Evolutionary conservation across 2,888 invertebrate genomes (phyloP), one percentile per base, ranked within the genome.

Genomic region (Drosophila phalerata): DNA sequence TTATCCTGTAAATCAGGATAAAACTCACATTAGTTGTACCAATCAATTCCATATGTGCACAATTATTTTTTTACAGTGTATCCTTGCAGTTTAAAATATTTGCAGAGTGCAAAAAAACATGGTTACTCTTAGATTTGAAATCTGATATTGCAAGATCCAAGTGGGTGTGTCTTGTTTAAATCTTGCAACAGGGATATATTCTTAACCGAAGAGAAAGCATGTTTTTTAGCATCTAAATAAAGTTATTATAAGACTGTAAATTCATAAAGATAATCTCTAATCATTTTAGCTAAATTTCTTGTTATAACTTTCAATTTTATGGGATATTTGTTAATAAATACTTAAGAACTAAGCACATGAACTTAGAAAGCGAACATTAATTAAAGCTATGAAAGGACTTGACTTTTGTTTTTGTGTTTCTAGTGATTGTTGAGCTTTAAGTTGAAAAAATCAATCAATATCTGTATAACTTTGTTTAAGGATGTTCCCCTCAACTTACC

Each of bases 361-460:
- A 78, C 67, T 68, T 70, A 73, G 57, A 73, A 82, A 78, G 81
- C 75, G 57, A 79, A 77, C 69, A 81, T 76, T 70, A 76, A 85
- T 81, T 81, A 80, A 87, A 89, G 90, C 88, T 89, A 90, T 85
- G 76, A 73, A 70, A 73, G 67, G 79, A 80, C 56, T 70, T 64
- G 48, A 48, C 78, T 64, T 51, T 78, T 65, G 55, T 63, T 61
- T 65, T 75, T 64, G 52, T 73, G 52, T 56, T 79, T 85, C 90
- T 90, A 91, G 57, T 89, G 89, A 81, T 91, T 90, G 88, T 91
- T 91, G 83, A 92, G 91, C 91, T 91, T 57, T 15, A 72, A 69
- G 69, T 66, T 67, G 32, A 64, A 53, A 61, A 25, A 34, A 45
- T 34, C 8, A 1, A 30, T 37, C 1, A 25, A 9, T 32, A 15